Base-by-base conservation (phyloP, 1,140 invertebrate genomes). In the Philopotamus ludificatus region DNA sequence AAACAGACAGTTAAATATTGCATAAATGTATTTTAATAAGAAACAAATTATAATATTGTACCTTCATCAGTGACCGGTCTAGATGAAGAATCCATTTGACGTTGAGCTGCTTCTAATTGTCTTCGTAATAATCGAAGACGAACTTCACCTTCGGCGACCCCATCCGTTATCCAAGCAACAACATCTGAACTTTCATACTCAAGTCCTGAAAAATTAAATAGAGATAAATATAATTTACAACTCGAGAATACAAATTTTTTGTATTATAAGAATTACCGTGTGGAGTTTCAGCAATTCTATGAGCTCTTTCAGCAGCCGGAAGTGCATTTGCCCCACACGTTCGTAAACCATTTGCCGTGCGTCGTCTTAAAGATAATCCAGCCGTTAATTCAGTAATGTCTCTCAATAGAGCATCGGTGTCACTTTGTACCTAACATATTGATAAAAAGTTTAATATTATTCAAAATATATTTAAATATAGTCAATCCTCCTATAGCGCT, bases 91-190 rank as follows among this genome's bases (percentile, higher is more conserved):
- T 78, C 78, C 74, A 81, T 74, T 45, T 79, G 79, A 50, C 78
- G 78, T 50, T 79, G 77, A 0, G 78, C 78, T 0, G 75, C 75
- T 26, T 80, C 79, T 75, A 81, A 77, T 62, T 81, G 79, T 22
- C 76, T 66, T 0, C 76, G 61, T 68, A 81, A 78, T 16, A 74
- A 73, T 8, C 77, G 74, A 12, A 80, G 66, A 16, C 77, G 74
- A 50, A 74, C 74, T 62, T 81, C 79, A 67, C 78, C 69, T 45
- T 86, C 84, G 1, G 85, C 82, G 16, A 90, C 76, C 15, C 89
- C 74, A 69, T 89, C 86, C 75, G 84, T 85, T 3, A 90, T 74
- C 18, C 86, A 85, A 1, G 77, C 77, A 1, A 85, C 85, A 59
- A 89, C 87, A 71, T 88, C 85, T 0, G 77, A 74, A 62, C 83